phyloP scores from a whole-genome alignment of 2,888 invertebrate genomes.

The Melieria crassipennis region DNA sequence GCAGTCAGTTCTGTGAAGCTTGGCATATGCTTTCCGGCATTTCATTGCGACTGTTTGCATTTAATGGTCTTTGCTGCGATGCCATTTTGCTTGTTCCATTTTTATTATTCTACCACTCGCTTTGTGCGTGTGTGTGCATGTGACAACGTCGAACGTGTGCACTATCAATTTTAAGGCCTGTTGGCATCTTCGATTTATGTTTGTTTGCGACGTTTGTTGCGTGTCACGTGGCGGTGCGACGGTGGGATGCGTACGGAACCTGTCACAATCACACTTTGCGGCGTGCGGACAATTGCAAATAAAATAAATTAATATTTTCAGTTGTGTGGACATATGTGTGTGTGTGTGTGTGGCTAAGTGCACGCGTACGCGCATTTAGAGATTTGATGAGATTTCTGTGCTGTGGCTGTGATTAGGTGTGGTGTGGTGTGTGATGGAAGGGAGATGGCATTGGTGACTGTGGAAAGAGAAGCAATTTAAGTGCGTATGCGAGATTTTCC shows the following conservation, averaged over 20 bases:
- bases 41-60: slow-evolving; percentile 32
- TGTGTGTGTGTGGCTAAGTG: neutral
- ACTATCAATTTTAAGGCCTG: slow-evolving; percentile 51
- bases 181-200: slow-evolving; percentile 55
- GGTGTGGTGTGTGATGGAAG: slow-evolving; percentile 28
- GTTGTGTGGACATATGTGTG: neutral
- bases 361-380: slow-evolving; percentile 34
- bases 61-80: slow-evolving; percentile 45
- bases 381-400: slow-evolving; percentile 51
- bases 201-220: slow-evolving; percentile 47
- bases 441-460: neutral
- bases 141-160: slow-evolving; percentile 42
- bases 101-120: slow-evolving; percentile 5
- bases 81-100: neutral
- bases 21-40: slow-evolving; percentile 52
- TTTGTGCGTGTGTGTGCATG: slow-evolving; percentile 1
- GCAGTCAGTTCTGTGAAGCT: slow-evolving; percentile 46
- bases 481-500: too few relatives aligned
- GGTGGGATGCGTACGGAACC: slow-evolving; percentile 47
- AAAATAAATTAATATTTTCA: slow-evolving; percentile 58
- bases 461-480: too few relatives aligned
- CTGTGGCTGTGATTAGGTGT: slow-evolving; percentile 42
- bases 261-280: slow-evolving; percentile 61
- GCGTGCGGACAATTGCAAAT: slow-evolving; percentile 55
- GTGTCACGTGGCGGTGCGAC: slow-evolving; percentile 22